These are phyloP conservation scores for Euura saliciscinereae DNA, from an alignment of 1,140 invertebrate species.

Conservation along the genomic window DNA sequence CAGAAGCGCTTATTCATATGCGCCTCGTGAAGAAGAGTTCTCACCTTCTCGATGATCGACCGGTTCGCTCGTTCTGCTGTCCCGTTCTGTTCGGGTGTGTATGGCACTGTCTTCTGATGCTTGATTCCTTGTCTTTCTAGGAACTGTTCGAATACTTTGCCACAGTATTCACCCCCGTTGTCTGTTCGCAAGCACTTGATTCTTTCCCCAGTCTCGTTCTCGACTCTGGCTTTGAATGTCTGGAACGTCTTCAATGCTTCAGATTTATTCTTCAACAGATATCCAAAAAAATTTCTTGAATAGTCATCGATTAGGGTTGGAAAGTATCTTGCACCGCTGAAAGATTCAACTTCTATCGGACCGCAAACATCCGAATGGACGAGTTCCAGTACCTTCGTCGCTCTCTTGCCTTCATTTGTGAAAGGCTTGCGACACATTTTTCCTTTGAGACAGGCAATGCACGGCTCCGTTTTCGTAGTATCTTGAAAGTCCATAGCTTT, in stretches of 20 bases:
- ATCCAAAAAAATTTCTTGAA: constrained; percentile 40
- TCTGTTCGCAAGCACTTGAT: constrained; percentile 49
- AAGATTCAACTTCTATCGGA: not conserved
- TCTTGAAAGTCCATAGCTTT: not conserved
- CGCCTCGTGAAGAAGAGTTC: constrained; percentile 26
- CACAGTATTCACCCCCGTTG: constrained; percentile 49
- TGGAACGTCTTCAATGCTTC: constrained; percentile 33
- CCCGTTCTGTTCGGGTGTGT: constrained; percentile 39
- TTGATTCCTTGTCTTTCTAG: constrained; percentile 22
- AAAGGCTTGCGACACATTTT: not conserved
- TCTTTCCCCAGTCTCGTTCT: constrained; percentile 39
- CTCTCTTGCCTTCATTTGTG: not conserved
- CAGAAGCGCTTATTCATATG: constrained; percentile 25
- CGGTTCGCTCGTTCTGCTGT: constrained; percentile 30
- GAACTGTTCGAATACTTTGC: constrained; percentile 18
- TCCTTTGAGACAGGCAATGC: not conserved
- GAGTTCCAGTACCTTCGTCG: not conserved
- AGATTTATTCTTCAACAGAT: constrained; percentile 44
- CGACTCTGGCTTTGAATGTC: constrained; percentile 35
- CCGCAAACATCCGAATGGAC: not conserved
- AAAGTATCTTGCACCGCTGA: constrained; percentile 32
- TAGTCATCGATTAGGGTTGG: constrained; percentile 45
- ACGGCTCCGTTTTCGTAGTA: not conserved
- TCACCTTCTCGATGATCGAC: constrained; percentile 28
- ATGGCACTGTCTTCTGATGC: constrained; percentile 30